A percentile compares a stretch with the other conserved stretches of the same genome.
These are phyloP conservation scores for Phengaris arion DNA, from an alignment of 2,888 invertebrate genomes.

Conservation along the genomic window DNA sequence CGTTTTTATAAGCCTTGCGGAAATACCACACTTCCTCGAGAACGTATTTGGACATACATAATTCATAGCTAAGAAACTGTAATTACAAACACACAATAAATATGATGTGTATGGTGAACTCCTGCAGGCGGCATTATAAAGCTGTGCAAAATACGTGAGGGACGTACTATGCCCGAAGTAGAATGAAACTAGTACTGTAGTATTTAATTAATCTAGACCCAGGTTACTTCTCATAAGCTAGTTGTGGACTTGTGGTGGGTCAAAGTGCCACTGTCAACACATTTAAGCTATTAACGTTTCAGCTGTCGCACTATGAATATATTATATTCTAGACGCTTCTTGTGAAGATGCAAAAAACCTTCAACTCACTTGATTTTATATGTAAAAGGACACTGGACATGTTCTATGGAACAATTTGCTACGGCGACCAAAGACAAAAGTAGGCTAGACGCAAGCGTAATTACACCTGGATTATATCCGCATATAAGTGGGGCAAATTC, in stretches of 20 bases:
- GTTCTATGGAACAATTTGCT: too few species aligned
- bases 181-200: neutral
- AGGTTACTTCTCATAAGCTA: neutral
- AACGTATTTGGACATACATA: conserved; percentile 9
- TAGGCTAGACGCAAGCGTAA: too few species aligned
- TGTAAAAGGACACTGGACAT: too few species aligned
- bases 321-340: neutral
- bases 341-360: neutral
- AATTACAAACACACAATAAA: neutral
- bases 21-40: conserved; percentile 6
- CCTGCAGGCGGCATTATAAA: neutral
- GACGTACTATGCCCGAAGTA: neutral
- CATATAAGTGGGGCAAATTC: too few species aligned
- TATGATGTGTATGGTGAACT: neutral
- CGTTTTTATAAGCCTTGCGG: neutral
- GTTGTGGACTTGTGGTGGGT: neutral
- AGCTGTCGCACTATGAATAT: neutral
- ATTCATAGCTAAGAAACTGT: neutral
- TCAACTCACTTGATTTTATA: too few species aligned
- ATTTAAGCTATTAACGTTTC: conserved; percentile 10
- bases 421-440: too few species aligned
- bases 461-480: too few species aligned
- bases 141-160: neutral
- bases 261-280: neutral
- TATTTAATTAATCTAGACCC: too few species aligned